Conservation (phyloP, 2,888 invertebrate species). For the Cephus sareptanus region DNA sequence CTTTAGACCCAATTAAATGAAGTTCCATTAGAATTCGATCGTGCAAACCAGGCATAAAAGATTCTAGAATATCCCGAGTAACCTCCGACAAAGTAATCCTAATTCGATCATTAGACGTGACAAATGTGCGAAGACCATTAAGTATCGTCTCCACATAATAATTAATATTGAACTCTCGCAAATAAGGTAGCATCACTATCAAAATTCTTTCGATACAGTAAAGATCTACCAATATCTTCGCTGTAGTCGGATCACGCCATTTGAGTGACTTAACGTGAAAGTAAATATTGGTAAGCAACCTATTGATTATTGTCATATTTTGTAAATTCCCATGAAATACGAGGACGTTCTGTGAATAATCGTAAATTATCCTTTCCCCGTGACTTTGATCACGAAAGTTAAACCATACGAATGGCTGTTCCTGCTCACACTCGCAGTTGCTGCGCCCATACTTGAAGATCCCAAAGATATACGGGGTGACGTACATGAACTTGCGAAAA, state of each 20-base stretch:
- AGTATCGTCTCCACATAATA: conserved; percentile 14
- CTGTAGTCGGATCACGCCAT: not conserved
- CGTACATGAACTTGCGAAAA: not conserved
- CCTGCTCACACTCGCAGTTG: not conserved
- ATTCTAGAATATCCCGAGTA: not conserved
- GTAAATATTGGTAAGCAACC: not conserved
- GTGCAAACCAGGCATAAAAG: not conserved
- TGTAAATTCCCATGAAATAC: not conserved
- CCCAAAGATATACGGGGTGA: not conserved
- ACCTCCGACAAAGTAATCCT: conserved; percentile 14
- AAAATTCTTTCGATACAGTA: conserved; percentile 9
- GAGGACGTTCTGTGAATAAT: not conserved
- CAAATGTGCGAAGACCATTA: conserved; percentile 17
- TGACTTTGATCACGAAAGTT: not conserved
- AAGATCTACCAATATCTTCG: conserved; percentile 10
- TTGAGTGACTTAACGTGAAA: not conserved
- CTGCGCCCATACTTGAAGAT: not conserved
- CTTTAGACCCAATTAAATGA: not conserved
- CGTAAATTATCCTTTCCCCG: not conserved
- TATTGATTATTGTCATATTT: not conserved
- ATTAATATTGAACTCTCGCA: conserved; percentile 4
- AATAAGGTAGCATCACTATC: conserved; percentile 11
- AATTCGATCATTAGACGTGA: conserved; percentile 16
- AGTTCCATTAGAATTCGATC: not conserved
- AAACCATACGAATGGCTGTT: not conserved